Evolutionary conservation across 2,888 invertebrate genomes (phyloP), one percentile per base, ranked within the genome.

Genomic region (Epistrophe eligans): DNA sequence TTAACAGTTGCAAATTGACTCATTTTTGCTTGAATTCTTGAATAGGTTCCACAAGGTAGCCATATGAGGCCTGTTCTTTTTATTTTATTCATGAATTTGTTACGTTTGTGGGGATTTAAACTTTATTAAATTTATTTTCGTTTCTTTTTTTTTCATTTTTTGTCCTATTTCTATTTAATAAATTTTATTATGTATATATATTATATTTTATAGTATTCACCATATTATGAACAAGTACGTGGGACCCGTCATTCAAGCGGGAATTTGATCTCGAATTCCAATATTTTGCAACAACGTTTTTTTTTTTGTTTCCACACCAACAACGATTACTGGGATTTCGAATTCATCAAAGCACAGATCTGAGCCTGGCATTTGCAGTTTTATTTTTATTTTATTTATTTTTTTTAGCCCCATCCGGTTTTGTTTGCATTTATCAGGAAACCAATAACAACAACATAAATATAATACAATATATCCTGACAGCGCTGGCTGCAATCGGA

Each of bases 391-490:
- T 5, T 19, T 45, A 11, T 24, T 1, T 15, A 38, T 7, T 52
- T 19, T 28, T 35, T n/a, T 6, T 17, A 48, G 50, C 50, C 38
- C 38, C 35, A 58, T 58, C 11, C 35, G 17, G 17, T 50, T 35
- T 67, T 50, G 35, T 50, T 50, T 50, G 67, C 28, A 67, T 45
- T 32, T 32, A 45, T 45, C 45, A 24, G 64, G 32, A 64, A 45
- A 64, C 43, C 19, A n/a, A 38, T 32, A 24, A 40, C 57, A 58
- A 55, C 45, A 35, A 15, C 6, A 45, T 40, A 19, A 58, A 48
- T 19, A 57, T 4, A 19, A 48, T 64, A 77, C 35, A 17, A 24
- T 66, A 67, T 60, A 70, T 74, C 35, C 74, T 52, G 60, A 60
- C 60, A 60, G 13, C 15, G 19, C 6, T 6, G 32, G 35, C 35